phyloP scores from a whole-genome alignment of 2,113 vertebrate species.

The Gopherus evgoodei region DNA sequence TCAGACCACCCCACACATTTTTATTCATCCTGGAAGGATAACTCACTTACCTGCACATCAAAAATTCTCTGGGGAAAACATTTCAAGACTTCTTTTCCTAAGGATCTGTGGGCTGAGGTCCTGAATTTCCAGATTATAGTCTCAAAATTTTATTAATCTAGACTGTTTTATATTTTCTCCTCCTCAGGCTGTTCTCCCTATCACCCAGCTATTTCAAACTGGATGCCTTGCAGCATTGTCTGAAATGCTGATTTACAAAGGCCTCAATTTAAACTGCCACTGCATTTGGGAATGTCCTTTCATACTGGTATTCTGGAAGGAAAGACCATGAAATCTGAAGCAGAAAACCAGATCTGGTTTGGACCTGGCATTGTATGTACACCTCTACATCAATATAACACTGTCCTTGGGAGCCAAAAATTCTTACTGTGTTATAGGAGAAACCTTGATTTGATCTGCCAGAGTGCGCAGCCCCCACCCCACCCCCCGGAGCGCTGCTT shows the following conservation, averaged over 20 bases:
- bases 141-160: neutral
- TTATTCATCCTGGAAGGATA: neutral
- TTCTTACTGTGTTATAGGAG: too few species aligned
- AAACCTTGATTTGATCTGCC: too few species aligned
- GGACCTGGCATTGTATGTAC: neutral
- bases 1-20: neutral
- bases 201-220: neutral
- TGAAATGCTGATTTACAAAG: neutral
- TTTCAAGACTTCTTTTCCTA: neutral
- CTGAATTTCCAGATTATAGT: neutral
- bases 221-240: neutral
- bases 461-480: too few species aligned
- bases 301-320: neutral
- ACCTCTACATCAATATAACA: too few species aligned
- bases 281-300: neutral
- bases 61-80: neutral
- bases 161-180: neutral
- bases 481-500: too few species aligned
- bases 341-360: neutral
- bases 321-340: neutral
- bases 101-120: neutral
- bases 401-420: too few species aligned
- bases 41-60: neutral
- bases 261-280: neutral
- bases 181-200: neutral